Conservation (phyloP, 2,888 invertebrate genomes). For the Euzophera pinguis region DNA sequence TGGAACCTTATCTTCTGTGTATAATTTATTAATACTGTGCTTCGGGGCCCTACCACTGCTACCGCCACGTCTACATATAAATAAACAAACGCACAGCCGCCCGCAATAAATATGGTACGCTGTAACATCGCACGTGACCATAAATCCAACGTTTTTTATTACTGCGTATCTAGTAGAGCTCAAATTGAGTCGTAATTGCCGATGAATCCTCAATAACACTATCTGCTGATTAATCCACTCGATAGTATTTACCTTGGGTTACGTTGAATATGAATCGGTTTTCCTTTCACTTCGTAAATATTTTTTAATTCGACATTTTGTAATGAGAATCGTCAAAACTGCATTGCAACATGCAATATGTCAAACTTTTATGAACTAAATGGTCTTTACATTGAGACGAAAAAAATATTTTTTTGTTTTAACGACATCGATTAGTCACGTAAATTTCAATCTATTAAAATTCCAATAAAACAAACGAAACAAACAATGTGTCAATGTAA, state of each 20-base stretch:
- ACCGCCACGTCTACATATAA: slow-evolving; percentile 20
- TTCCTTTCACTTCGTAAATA: slow-evolving; percentile 12
- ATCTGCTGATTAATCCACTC: slow-evolving; percentile 20
- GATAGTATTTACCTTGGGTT: slow-evolving; percentile 11
- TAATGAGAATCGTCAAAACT: slow-evolving; percentile 3
- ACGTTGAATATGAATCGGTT: slow-evolving; percentile 17
- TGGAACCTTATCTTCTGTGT: too few relatives aligned
- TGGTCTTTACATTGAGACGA: slow-evolving; percentile 3
- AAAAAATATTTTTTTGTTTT: not conserved
- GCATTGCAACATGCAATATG: slow-evolving; percentile 12
- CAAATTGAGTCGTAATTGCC: slow-evolving; percentile 63
- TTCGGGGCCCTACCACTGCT: slow-evolving; percentile 21
- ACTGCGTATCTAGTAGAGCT: slow-evolving; percentile 46
- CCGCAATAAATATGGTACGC: slow-evolving; percentile 58
- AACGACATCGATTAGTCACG: not conserved
- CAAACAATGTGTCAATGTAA: slow-evolving; percentile 67
- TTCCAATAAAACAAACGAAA: slow-evolving; percentile 57
- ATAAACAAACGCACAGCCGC: slow-evolving; percentile 50
- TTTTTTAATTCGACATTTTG: slow-evolving; percentile 10
- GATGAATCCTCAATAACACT: slow-evolving; percentile 44
- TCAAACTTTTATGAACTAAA: slow-evolving; percentile 8
- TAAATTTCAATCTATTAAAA: not conserved
- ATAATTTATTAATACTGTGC: too few relatives aligned
- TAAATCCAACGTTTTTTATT: slow-evolving; percentile 64
- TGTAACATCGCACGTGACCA: slow-evolving; percentile 53